phyloP scores from a whole-genome alignment of 2,797 vertebrate genomes.

The Mus spretus region DNA sequence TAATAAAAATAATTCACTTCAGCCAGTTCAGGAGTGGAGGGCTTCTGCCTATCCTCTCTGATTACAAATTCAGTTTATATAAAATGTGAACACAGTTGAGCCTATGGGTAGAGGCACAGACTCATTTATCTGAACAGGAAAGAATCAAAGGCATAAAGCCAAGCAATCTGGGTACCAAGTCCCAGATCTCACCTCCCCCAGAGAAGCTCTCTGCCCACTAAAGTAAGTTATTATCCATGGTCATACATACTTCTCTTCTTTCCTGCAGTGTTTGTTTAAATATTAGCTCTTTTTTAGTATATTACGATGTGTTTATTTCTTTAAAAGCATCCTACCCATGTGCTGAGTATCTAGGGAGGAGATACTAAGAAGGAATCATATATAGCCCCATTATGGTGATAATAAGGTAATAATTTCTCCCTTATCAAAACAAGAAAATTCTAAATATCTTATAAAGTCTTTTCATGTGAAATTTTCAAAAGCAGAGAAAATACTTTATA shows the following conservation, averaged over 20 bases:
- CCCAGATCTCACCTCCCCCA: not conserved
- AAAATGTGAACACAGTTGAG: not conserved
- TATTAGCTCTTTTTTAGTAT: not conserved
- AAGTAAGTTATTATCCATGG: not conserved
- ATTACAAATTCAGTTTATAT: not conserved
- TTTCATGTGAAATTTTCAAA: conserved; percentile 33
- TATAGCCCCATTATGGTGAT: not conserved
- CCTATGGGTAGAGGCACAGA: not conserved
- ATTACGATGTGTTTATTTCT: not conserved
- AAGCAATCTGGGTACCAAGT: not conserved
- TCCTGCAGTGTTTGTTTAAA: not conserved
- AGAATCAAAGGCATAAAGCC: not conserved
- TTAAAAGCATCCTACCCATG: not conserved
- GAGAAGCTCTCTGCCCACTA: not conserved
- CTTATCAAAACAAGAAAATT: conserved; percentile 30
- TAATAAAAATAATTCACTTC: not conserved
- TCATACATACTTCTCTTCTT: not conserved
- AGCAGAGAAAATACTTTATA: not conserved
- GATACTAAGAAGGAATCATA: not conserved
- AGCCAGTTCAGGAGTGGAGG: not conserved
- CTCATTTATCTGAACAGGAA: not conserved
- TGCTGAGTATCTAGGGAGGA: not conserved
- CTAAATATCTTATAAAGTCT: not conserved
- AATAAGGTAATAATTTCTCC: not conserved
- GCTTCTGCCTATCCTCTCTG: not conserved